Conservation (phyloP, 2,888 invertebrate species). For the Morpho helenor region DNA sequence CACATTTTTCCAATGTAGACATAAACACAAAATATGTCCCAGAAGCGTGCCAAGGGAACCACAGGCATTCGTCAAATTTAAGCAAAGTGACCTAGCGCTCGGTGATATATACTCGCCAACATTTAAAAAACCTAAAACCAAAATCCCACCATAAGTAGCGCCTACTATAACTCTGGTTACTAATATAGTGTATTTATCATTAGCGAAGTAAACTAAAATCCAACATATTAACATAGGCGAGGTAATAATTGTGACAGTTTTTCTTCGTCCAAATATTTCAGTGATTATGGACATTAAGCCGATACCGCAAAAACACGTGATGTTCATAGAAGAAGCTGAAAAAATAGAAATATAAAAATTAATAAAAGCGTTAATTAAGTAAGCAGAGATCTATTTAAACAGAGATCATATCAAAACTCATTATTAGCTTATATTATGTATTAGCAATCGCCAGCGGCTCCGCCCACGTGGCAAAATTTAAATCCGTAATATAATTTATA, state of each 20-base stretch:
- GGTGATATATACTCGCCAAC: constrained; percentile 23
- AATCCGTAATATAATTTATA: too few relatives aligned
- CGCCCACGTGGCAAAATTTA: too few relatives aligned
- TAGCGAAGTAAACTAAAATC: constrained; percentile 24
- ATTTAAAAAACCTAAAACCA: constrained; percentile 12
- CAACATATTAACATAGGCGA: constrained; percentile 20
- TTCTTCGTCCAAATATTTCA: constrained; percentile 21
- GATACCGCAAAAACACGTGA: constrained; percentile 23
- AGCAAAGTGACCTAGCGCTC: constrained; percentile 16
- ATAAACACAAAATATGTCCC: constrained; percentile 21
- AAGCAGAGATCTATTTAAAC: too few relatives aligned
- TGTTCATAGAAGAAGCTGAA: constrained; percentile 25
- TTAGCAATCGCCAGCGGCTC: too few relatives aligned
- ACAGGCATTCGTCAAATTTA: constrained; percentile 17
- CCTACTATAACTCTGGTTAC: constrained; percentile 22
- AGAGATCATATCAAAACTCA: too few relatives aligned
- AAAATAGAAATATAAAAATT: constrained; percentile 2
- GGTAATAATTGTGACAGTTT: constrained; percentile 15
- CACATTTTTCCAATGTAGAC: constrained; percentile 25
- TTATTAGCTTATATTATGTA: too few relatives aligned
- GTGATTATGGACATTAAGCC: constrained; percentile 14
- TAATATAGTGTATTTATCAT: constrained; percentile 16
- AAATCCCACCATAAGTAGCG: constrained; percentile 18
- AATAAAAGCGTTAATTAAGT: too few relatives aligned
- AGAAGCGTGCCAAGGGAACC: constrained; percentile 14